Evolutionary conservation across 2,113 vertebrate species (phyloP), one percentile per base, ranked within the genome.

Genomic region (Gopherus flavomarginatus): DNA sequence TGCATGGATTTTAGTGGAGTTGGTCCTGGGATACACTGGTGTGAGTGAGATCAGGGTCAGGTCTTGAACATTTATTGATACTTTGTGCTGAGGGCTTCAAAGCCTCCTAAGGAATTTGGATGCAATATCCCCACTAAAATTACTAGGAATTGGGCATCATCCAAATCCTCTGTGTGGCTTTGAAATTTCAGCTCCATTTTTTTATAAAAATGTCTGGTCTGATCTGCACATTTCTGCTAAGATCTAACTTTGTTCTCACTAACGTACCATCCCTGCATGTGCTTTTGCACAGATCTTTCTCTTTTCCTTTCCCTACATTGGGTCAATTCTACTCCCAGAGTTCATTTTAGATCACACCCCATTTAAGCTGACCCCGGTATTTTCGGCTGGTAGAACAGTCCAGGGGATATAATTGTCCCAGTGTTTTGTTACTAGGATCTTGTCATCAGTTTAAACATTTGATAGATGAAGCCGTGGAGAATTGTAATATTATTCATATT

Each of bases 381-480:
- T 72, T 72, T 8, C 56, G 86, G 56, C 49, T 92, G 83, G 92
- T 87, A 90, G 87, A 96, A 42, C 56, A 95, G 83, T 85, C 77
- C 52, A 44, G 35, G 52, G 69, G 50, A 81, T 85, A 72, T 50
- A 52, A 35, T 35, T 90, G 91, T 97, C 83, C 85, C 56, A 29
- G 38, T 21, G 78, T 86, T 95, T 93, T 86, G 72, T 89, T 89
- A 27, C 91, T 62, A 0, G 1, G 62, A 89, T 90, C 62, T 49
- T 94, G 95, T 85, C 83, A 94, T 81, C 91, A 42, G 16, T 88
- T 93, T 69, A 94, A 88, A 72, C 94, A 1, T 89, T 93, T 97
- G 94, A 96, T 93, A 93, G 95, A 89, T 85, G 92, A 95, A 85
- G 57, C 87, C 82, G 57, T 10, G 17, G 94, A 96, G 92, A 96